Base-by-base conservation (phyloP, 2,888 invertebrate genomes). In the Heteromurus nitidus region DNA sequence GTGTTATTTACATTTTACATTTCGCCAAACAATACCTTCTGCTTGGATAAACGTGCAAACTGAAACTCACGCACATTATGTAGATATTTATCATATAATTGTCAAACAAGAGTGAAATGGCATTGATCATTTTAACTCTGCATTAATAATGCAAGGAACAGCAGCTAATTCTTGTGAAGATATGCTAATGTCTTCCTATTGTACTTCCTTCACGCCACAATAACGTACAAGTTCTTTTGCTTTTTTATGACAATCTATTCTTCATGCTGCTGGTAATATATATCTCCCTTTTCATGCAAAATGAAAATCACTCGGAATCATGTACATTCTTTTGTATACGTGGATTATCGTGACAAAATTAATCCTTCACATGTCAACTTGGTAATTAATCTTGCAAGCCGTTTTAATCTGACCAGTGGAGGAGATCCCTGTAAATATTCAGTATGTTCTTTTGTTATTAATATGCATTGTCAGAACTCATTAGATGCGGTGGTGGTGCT, bases 301-400 rank as follows among this genome's bases (percentile, higher is more conserved):
- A 53, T 20, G 9, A 24, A 64, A 73, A 73, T 20, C 18, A n/a
- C 47, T 42, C 28, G 24, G 26, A 65, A 65, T 24, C 65, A 65
- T 65, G 18, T 42, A 24, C 20, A n/a, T n/a, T n/a, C n/a, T n/a
- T n/a, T n/a, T n/a, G n/a, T n/a, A n/a, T n/a, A 24, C 50, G n/a
- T 36, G 20, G 16, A 50, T 53, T 79, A 42, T 76, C 79, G 79
- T 79, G 79, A 79, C 79, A 64, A 79, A 65, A 70, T 70, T 70
- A 79, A 79, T 79, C 72, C 79, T 79, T 79, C 79, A 79, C 24
- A 62, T 79, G 79, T 72, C 79, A 79, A 55, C 64, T 70, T 65
- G 79, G 79, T 70, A 79, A 79, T 79, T 79, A 79, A 79, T 79
- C 79, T 79, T 79, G 76, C 76, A 58, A 76, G 68, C 76, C 68